Conservation (phyloP, 2,888 invertebrate species). For the Tetramorium bicarinatum region DNA sequence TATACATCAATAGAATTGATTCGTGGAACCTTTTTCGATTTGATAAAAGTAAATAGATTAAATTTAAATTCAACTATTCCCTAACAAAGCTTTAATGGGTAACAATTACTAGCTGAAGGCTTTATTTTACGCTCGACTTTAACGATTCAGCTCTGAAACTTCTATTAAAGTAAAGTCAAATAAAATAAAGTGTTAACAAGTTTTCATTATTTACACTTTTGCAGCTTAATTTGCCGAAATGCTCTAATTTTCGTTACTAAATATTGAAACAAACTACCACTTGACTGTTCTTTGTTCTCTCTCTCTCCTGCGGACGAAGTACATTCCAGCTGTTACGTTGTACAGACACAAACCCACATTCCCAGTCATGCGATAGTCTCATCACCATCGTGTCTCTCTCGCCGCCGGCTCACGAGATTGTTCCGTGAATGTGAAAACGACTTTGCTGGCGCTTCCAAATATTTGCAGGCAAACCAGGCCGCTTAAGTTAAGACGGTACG, state of each 20-base stretch:
- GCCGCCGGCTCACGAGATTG: background rate
- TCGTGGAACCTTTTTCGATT: background rate
- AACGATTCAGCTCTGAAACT: background rate
- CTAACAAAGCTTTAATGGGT: background rate
- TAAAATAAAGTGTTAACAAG: constrained; percentile 13
- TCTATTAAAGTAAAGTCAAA: background rate
- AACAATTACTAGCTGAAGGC: background rate
- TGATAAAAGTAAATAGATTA: background rate
- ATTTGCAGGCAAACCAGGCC: constrained; percentile 39
- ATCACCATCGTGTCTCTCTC: background rate
- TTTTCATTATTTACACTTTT: background rate
- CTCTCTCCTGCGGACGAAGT: background rate
- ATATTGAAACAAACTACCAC: background rate
- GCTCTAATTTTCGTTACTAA: constrained; percentile 9
- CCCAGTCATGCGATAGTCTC: constrained; percentile 14
- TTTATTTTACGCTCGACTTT: constrained; percentile 14
- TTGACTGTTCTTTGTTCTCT: background rate
- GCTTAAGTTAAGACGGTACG: constrained; percentile 33
- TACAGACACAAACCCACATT: background rate
- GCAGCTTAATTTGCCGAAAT: background rate
- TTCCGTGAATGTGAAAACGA: background rate
- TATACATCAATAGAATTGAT: background rate
- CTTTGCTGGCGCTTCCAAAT: constrained; percentile 31
- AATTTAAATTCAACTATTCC: background rate
- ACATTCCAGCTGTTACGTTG: background rate